Conservation (phyloP, 2,888 invertebrate genomes). For the Stenurella melanura region DNA sequence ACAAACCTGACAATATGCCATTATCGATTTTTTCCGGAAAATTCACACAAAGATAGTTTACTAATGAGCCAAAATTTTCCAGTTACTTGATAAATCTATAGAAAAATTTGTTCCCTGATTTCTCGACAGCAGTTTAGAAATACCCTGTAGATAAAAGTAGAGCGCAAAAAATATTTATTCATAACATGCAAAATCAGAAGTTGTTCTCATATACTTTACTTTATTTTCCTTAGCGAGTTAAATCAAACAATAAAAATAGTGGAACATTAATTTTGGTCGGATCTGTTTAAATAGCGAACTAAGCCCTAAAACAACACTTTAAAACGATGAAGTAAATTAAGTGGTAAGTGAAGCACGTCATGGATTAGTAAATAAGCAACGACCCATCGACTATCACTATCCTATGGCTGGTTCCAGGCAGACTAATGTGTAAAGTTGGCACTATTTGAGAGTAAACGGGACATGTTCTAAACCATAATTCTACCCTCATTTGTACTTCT, state of each 20-base stretch:
- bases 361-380: conserved; percentile 40
- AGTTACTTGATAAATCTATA: no score
- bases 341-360: conserved; percentile 33
- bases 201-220: not conserved
- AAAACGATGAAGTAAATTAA: conserved; percentile 36
- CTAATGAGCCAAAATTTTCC: no score
- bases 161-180: no score
- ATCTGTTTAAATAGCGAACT: conserved; percentile 9
- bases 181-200: no score
- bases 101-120: no score
- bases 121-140: no score
- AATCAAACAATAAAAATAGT: not conserved
- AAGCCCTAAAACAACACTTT: conserved; percentile 14
- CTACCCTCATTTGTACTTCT: not conserved
- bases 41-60: no score
- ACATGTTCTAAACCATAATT: conserved; percentile 14
- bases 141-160: no score
- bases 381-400: conserved; percentile 34
- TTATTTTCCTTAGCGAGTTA: not conserved
- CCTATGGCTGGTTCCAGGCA: conserved; percentile 21
- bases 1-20: no score
- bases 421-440: conserved; percentile 38
- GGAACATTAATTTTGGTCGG: conserved; percentile 16
- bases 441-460: conserved; percentile 31
- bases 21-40: no score